Conservation (phyloP, 2,797 vertebrate genomes). For the Phoebastria nigripes region DNA sequence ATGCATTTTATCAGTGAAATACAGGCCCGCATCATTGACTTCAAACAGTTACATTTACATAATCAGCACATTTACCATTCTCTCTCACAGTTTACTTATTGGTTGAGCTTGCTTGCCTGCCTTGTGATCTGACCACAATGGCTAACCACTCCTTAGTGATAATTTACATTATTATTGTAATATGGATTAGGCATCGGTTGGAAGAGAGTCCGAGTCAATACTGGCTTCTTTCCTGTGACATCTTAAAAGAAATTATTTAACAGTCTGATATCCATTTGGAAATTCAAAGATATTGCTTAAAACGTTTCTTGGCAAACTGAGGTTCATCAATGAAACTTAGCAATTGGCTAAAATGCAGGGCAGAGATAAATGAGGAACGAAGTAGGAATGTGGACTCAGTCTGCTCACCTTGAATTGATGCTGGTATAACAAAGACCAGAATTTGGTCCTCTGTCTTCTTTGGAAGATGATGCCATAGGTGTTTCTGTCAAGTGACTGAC, state of each 20-base stretch:
- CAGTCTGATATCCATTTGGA: background rate
- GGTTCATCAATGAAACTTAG: background rate
- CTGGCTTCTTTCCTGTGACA: background rate
- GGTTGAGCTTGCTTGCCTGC: constrained; percentile 11
- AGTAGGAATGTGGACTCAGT: background rate
- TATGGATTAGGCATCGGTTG: constrained; percentile 50
- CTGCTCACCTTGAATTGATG: background rate
- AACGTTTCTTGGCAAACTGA: background rate
- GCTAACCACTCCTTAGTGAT: constrained; percentile 15
- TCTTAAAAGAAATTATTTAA: constrained; percentile 26
- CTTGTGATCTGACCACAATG: background rate
- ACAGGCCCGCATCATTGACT: constrained; percentile 46
- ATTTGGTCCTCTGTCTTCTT: background rate
- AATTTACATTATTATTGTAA: constrained; percentile 53
- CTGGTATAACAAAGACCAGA: background rate
- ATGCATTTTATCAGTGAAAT: constrained; percentile 56
- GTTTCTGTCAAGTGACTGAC: background rate
- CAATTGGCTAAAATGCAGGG: background rate
- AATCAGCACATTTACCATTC: constrained; percentile 43
- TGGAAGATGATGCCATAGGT: background rate
- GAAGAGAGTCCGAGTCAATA: background rate
- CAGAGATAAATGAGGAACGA: background rate
- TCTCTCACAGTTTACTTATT: background rate
- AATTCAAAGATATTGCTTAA: background rate
- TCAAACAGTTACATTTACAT: constrained; percentile 60